Conservation (phyloP, 2,113 vertebrate species). For the Camelus dromedarius region DNA sequence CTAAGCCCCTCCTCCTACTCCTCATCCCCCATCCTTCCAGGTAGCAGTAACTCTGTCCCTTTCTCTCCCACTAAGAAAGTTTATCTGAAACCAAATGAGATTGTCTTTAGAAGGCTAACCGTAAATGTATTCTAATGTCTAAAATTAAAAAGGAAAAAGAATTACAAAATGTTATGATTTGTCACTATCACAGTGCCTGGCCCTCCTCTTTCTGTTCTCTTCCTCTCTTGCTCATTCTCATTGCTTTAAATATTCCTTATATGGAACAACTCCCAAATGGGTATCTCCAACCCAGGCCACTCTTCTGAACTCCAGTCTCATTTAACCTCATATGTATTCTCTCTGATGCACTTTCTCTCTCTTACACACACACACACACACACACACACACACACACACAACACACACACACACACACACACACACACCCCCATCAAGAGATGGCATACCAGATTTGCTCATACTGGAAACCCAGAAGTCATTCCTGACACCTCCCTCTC, state of each 20-base stretch:
- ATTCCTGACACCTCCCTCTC: not conserved
- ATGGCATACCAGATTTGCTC: not conserved
- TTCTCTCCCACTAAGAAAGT: conserved; percentile 6
- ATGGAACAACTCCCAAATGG: not conserved
- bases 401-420: not conserved
- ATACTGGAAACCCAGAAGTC: not conserved
- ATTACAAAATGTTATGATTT: not conserved
- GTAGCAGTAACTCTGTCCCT: not conserved
- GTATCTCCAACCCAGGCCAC: not conserved
- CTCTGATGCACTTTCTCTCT: not conserved
- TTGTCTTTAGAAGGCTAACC: not conserved
- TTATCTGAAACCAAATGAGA: conserved; percentile 24
- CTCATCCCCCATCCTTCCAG: not conserved
- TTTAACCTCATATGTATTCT: not conserved
- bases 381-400: too few species aligned
- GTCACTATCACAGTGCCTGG: not conserved
- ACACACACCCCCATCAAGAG: not conserved
- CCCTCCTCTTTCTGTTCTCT: not conserved
- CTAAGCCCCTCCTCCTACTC: not conserved
- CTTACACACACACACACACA: not conserved
- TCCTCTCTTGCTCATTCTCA: not conserved
- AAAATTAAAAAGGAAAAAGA: not conserved
- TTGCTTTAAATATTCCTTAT: not conserved
- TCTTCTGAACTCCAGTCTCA: not conserved
- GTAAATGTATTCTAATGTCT: not conserved